Evolutionary conservation across 2,888 invertebrate genomes (phyloP), one percentile per base, ranked within the genome.

Genomic region (Drosophila neutralis): DNA sequence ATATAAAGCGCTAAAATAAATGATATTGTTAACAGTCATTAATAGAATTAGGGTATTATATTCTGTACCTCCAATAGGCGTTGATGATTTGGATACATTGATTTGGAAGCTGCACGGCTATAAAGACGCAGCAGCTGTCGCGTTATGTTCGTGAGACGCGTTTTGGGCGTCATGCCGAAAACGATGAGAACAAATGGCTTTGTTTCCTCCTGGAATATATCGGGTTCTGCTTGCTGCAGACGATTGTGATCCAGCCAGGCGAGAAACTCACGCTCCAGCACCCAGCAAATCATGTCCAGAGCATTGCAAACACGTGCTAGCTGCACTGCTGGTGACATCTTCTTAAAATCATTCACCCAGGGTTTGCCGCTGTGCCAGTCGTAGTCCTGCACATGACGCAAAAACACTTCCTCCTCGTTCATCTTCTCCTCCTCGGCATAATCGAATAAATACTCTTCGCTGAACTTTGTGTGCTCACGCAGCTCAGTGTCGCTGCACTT

Each of bases 181-280:
- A 92, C 83, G 0, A 80, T 73, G 1, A 91, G 80, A 2, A 91
- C 83, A 42, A 92, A 78, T 0, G 93, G 92, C 35, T 85, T 86
- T 2, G 82, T 82, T 4, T 90, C 88, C 8, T 86, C 83, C 21
- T 78, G 83, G 57, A 91, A 91, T 54, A 90, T 76, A 78, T 90
- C 68, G 18, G 85, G 31, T 79, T 89, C 67, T 58, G 83, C 52
- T 80, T 90, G 74, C 5, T 81, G 76, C 60, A 85, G 31, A 0
- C 91, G 86, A 73, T 93, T 94, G 93, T 94, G 94, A 68, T 93
- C 91, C 81, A 94, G 93, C 94, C 95, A 95, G 85, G 94, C 94
- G 4, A 94, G 93, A 61, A 95, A 92, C 91, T 95, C 95, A 90
- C 92, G 93, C 87, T 95, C 94, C 62, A 95, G 83, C 40, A 95